Evolutionary conservation across 2,113 vertebrate species (phyloP), one percentile per base, ranked within the genome.

Genomic region (Crotophaga sulcirostris): DNA sequence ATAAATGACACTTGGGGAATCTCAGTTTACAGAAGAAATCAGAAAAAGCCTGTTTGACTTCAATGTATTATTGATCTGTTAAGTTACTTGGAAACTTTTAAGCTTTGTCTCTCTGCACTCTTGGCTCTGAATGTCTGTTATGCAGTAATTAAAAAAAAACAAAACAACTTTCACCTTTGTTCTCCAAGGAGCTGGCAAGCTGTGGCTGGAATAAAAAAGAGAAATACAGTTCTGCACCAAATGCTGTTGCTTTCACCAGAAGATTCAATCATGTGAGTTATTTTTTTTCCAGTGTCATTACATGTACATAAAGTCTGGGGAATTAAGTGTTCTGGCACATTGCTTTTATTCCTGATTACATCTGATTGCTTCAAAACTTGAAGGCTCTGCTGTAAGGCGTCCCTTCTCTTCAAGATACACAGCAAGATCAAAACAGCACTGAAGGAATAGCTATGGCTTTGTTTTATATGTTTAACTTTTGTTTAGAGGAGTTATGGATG

Each of bases 171-270:
- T 95, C 54, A 77, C 75, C 40, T 60, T 93, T 72, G 17, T 69
- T 97, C 93, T 96, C 93, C 55, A 84, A 99, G 99, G 99, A 99
- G 96, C 98, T 99, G 97, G 99, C 99, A 66, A 99, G 99, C 97
- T 99, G 99, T 96, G 99, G 99, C 95, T 99, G 99, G 99, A 99
- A 99, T 98, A 99, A 99, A 97, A 99, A 99, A 97, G 99, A 99
- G 97, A 99, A 99, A 96, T 99, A 99, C 76, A 99, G 98, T 98
- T 99, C 99, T 67, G 98, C 99, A 93, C 99, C 99, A 25, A 99
- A 99, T 59, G 99, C 99, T 34, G 99, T 99, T 97, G 99, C 99
- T 97, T 99, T 99, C 97, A 99, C 99, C 76, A 99, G 99, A 97
- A 98, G 99, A 97, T 99, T 99, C 97, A 99, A 99, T 98, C 99